These are phyloP conservation scores for Heliothis virescens DNA, from an alignment of 1,140 invertebrate species.

Conservation along the genomic window DNA sequence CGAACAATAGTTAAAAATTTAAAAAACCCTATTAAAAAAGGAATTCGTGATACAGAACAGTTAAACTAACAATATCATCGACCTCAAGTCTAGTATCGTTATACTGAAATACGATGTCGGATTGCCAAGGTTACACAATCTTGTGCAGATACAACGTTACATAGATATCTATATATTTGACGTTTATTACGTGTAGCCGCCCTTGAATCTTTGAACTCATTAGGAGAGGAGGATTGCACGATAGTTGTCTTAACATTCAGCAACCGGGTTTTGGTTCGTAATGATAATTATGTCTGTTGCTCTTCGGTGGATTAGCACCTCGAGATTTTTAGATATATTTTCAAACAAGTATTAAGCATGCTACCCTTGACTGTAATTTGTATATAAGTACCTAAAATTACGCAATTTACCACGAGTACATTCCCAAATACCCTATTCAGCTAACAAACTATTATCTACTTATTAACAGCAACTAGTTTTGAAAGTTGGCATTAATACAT, in stretches of 20 bases:
- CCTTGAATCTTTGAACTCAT: slow-evolving; percentile 52
- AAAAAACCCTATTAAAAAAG: background rate
- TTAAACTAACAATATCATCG: slow-evolving; percentile 21
- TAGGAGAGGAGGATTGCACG: slow-evolving; percentile 19
- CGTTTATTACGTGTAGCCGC: slow-evolving; percentile 24
- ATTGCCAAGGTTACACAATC: slow-evolving; percentile 36
- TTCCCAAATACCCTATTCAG: too few relatives aligned
- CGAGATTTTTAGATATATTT: background rate
- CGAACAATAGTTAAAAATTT: background rate
- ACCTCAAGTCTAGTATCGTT: slow-evolving; percentile 11
- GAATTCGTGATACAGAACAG: slow-evolving; percentile 21
- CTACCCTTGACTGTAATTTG: too few relatives aligned
- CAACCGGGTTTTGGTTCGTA: background rate
- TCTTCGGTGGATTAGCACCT: background rate
- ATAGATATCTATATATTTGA: slow-evolving; percentile 27
- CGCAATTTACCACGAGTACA: too few relatives aligned
- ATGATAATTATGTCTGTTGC: background rate
- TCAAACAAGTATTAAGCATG: background rate
- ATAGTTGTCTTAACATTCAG: slow-evolving; percentile 1
- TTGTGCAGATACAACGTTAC: background rate
- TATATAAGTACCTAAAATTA: too few relatives aligned
- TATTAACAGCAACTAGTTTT: too few relatives aligned
- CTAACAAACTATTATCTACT: too few relatives aligned
- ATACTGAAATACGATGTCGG: slow-evolving; percentile 17
- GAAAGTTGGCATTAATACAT: too few relatives aligned